These are phyloP conservation scores for Nowickia ferox DNA, from an alignment of 2,888 invertebrate species.

Conservation along the genomic window DNA sequence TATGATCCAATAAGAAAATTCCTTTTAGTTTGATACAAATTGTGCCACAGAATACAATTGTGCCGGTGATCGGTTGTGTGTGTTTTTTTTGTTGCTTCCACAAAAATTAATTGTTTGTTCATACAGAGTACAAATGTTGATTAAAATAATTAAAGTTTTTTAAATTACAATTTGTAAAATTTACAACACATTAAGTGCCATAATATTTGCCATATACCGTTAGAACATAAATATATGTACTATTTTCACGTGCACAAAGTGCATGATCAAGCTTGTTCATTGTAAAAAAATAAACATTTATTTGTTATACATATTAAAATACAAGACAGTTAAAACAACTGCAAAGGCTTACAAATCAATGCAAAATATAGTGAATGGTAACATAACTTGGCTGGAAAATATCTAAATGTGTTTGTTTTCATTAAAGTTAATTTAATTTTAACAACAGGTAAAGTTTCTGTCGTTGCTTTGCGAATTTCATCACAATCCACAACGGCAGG, in stretches of 20 bases:
- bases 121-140: slow-evolving; percentile 52
- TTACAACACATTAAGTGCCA: slow-evolving; percentile 39
- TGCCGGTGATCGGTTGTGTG: slow-evolving; percentile 56
- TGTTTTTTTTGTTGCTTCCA: slow-evolving; percentile 17
- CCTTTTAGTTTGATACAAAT: slow-evolving; percentile 38
- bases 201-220: slow-evolving; percentile 35
- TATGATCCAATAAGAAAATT: slow-evolving; percentile 34
- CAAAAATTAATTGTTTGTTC: no score
- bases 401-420: slow-evolving; percentile 11
- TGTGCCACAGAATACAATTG: slow-evolving; percentile 64
- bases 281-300: background rate
- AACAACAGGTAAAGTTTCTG: slow-evolving; percentile 63
- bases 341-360: slow-evolving; percentile 70
- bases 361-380: slow-evolving; percentile 73
- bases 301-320: slow-evolving; percentile 28
- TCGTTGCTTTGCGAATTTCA: slow-evolving; percentile 72
- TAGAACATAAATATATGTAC: background rate
- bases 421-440: slow-evolving; percentile 5
- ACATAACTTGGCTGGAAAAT: slow-evolving; percentile 11
- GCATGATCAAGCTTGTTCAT: slow-evolving; percentile 48
- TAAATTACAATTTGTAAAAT: slow-evolving; percentile 9
- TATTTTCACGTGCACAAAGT: slow-evolving; percentile 24
- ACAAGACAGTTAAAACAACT: slow-evolving; percentile 62
- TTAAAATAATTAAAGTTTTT: slow-evolving; percentile 14
- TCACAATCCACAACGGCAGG: slow-evolving; percentile 73